Conservation (phyloP, 2,888 invertebrate genomes). For the Pristionchus fissidentatus region DNA sequence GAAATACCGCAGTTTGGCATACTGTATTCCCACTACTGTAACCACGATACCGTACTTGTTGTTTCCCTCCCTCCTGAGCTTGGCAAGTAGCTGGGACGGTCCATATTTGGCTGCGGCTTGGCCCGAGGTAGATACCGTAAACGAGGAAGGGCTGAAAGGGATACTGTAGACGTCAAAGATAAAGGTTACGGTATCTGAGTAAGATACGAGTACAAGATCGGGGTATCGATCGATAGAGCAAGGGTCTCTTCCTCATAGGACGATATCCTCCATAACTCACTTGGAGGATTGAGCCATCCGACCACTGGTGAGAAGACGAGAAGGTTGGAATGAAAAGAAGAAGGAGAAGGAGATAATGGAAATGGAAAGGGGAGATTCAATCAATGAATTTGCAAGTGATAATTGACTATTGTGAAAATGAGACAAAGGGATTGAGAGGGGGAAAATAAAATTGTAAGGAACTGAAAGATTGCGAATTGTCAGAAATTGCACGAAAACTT, state of each 20-base stretch:
- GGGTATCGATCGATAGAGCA: too few species aligned
- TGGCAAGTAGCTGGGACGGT: background rate
- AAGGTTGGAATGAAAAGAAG: constrained; percentile 28
- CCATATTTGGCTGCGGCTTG: background rate
- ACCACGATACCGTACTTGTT: constrained; percentile 23
- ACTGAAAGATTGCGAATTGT: too few species aligned
- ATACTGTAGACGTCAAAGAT: background rate
- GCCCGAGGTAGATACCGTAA: background rate
- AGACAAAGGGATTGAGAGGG: too few species aligned
- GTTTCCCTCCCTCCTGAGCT: constrained; percentile 21
- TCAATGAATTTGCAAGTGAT: too few species aligned
- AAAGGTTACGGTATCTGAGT: too few species aligned
- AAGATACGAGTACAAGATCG: too few species aligned
- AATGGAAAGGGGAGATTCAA: too few species aligned
- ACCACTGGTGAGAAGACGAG: constrained; percentile 11
- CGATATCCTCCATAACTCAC: background rate
- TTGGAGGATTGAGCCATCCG: constrained; percentile 1
- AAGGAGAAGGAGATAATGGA: background rate
- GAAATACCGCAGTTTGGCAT: background rate
- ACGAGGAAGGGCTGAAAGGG: constrained; percentile 4
- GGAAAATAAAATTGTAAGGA: too few species aligned
- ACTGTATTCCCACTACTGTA: background rate
- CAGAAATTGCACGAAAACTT: too few species aligned
- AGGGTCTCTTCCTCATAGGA: too few species aligned
- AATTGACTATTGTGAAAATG: too few species aligned